Percentiles rank a stretch among this genome's conserved stretches.
Evolutionary conservation across 2,113 vertebrate genomes (phyloP).

Genomic region (Urocolius indicus): DNA sequence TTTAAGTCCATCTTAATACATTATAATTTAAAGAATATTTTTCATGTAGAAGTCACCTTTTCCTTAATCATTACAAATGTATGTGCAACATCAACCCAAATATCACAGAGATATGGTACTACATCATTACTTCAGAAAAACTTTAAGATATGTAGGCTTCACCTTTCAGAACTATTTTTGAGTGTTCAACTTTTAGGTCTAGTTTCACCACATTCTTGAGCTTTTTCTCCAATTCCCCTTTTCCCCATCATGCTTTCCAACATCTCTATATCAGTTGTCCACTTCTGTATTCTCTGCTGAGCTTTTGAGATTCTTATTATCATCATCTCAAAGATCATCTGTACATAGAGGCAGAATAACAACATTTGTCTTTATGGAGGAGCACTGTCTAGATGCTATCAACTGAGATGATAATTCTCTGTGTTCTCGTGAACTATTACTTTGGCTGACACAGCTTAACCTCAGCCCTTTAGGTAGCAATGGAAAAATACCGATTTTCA

Average conservation of each 20-base stretch:
- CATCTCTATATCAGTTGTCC: not conserved
- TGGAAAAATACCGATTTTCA: not conserved
- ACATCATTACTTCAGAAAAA: not conserved
- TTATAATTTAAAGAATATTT: not conserved
- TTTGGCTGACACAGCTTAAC: not conserved
- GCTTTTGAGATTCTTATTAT: not conserved
- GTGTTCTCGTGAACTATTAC: not conserved
- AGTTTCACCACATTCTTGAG: not conserved
- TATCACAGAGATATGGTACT: not conserved
- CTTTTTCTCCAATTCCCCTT: not conserved
- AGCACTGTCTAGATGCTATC: not conserved
- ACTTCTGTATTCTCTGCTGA: not conserved
- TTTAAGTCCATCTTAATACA: not conserved
- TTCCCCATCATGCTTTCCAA: not conserved
- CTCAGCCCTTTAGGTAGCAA: not conserved
- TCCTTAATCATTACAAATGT: not conserved
- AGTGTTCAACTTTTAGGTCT: not conserved
- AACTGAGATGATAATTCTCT: not conserved
- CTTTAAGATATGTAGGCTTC: not conserved
- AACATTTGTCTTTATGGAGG: not conserved
- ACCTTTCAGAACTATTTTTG: not conserved
- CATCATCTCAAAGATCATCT: not conserved
- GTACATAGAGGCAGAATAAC: not conserved
- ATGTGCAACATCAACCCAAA: fast-evolving
- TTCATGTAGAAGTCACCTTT: not conserved